These are phyloP conservation scores for Oikopleura dioica DNA, from an alignment of 23 tunicate species.

Conservation along the genomic window DNA sequence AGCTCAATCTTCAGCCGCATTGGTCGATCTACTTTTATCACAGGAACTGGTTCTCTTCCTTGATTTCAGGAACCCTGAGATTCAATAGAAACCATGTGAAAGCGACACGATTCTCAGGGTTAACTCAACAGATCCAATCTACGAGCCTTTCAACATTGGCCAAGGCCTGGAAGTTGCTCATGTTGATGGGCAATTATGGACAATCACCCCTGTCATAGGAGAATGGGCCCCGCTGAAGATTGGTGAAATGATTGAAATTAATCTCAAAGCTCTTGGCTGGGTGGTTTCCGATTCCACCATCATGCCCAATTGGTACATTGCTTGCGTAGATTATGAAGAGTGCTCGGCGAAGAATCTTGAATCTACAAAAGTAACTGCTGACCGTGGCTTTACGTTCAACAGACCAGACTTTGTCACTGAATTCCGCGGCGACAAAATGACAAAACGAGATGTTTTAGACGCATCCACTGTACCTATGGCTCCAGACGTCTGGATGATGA, in stretches of 20 bases:
- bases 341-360: neutral
- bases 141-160: neutral
- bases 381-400: too few species aligned
- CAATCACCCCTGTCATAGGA: neutral
- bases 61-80: too few species aligned
- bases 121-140: too few species aligned
- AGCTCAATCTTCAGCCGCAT: neutral
- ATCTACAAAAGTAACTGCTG: neutral
- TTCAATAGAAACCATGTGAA: too few species aligned
- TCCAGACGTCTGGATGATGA: too few species aligned
- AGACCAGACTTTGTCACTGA: too few species aligned
- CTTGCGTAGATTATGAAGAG: neutral
- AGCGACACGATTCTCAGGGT: too few species aligned
- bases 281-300: neutral
- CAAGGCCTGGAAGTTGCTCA: neutral
- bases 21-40: slow-evolving; percentile 4
- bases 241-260: neutral
- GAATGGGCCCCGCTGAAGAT: neutral
- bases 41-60: too few species aligned
- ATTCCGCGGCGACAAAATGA: too few species aligned
- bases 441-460: too few species aligned
- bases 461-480: too few species aligned
- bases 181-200: slow-evolving; percentile 9
- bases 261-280: neutral
- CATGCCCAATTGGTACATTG: slow-evolving; percentile 6